Conservation (phyloP, 2,797 vertebrate species). For the Coregonus suidteri region DNA sequence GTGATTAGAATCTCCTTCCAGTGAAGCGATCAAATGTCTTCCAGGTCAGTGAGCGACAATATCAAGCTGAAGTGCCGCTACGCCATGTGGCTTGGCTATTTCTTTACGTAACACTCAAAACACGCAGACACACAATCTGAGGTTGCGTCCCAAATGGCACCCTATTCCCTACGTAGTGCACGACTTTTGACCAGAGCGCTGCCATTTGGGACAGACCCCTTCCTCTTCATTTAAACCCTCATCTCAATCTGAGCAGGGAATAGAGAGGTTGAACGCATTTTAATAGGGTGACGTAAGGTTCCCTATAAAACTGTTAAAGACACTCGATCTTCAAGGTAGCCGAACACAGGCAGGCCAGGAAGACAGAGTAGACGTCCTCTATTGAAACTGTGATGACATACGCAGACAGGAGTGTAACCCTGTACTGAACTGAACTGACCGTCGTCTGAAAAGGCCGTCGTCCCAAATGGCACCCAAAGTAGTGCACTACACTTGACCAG, state of each 20-base stretch:
- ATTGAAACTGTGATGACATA: background rate
- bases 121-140: no score
- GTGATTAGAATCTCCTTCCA: conserved; percentile 41
- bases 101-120: background rate
- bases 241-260: conserved; percentile 28
- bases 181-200: background rate
- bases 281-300: background rate
- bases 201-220: conserved; percentile 27
- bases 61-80: conserved; percentile 10
- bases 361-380: background rate
- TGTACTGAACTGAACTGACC: background rate
- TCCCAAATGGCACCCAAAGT: background rate
- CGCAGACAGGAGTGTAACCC: conserved; percentile 2
- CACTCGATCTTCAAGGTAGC: background rate
- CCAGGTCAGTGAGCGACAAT: conserved; percentile 65
- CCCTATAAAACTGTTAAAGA: background rate
- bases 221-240: conserved; percentile 29
- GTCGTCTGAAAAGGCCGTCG: background rate
- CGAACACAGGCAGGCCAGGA: background rate
- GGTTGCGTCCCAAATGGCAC: background rate
- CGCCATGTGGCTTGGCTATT: background rate
- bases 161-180: background rate
- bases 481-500: background rate
- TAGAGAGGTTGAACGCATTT: background rate
- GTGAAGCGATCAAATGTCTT: conserved; percentile 40